phyloP scores from a whole-genome alignment of 2,888 invertebrate species.

The Campoletis raptor region DNA sequence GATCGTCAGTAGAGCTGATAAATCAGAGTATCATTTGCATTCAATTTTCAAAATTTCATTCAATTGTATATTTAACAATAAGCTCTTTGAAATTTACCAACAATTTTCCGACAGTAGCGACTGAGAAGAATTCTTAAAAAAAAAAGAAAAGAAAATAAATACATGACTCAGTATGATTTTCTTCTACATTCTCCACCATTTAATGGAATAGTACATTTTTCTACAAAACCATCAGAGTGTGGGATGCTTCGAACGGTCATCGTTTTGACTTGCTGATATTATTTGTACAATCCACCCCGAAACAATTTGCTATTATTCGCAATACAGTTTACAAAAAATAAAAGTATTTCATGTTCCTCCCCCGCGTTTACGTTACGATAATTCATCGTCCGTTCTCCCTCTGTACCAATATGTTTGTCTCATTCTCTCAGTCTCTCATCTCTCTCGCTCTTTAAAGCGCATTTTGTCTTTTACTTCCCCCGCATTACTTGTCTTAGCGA shows the following conservation, averaged over 20 bases:
- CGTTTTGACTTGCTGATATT: constrained; percentile 17
- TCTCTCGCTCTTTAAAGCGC: constrained; percentile 7
- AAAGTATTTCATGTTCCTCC: constrained; percentile 28
- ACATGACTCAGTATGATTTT: no score
- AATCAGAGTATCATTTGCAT: background rate
- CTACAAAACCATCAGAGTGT: constrained; percentile 45
- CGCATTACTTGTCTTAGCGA: constrained; percentile 11
- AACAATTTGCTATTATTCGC: constrained; percentile 21
- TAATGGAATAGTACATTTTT: constrained; percentile 32
- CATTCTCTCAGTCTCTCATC: constrained; percentile 1
- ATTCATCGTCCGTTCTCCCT: constrained; percentile 65
- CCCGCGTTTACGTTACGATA: constrained; percentile 52
- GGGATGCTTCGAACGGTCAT: constrained; percentile 1
- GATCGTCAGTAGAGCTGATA: background rate
- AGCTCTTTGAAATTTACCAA: background rate
- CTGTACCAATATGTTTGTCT: constrained; percentile 46
- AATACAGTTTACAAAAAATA: constrained; percentile 27
- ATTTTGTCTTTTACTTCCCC: constrained; percentile 33
- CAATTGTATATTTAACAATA: background rate
- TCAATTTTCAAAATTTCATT: background rate
- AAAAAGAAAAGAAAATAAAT: no score
- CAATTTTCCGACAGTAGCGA: background rate
- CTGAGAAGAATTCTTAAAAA: no score
- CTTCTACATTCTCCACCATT: background rate
- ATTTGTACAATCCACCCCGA: constrained; percentile 27